phyloP scores from a whole-genome alignment of 2,888 invertebrate genomes.

The Limnephilus lunatus region DNA sequence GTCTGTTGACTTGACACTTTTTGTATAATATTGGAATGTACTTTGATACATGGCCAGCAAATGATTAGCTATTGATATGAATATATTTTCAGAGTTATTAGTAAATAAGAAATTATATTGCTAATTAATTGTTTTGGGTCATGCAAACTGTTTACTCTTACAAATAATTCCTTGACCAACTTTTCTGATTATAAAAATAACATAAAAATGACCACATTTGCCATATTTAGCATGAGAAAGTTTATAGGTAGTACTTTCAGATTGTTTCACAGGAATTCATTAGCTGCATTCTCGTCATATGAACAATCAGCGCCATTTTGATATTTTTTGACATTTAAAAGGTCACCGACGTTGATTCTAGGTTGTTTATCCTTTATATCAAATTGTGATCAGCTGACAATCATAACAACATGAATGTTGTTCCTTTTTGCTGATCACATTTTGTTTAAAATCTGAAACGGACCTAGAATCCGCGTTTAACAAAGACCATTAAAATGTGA shows the following conservation, averaged over 20 bases:
- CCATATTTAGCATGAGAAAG: background rate
- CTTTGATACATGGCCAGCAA: background rate
- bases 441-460: too few relatives aligned
- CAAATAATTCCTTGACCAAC: background rate
- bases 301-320: too few relatives aligned
- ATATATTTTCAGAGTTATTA: background rate
- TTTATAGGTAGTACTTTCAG: background rate
- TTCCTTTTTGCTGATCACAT: too few relatives aligned
- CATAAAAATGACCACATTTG: background rate
- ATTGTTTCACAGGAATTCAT: too few relatives aligned
- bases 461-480: too few relatives aligned
- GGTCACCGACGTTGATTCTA: too few relatives aligned
- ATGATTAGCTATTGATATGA: background rate
- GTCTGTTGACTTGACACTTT: background rate
- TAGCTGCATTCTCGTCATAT: too few relatives aligned
- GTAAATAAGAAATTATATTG: background rate
- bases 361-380: too few relatives aligned
- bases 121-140: background rate
- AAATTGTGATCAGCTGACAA: too few relatives aligned
- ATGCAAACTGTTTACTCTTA: background rate
- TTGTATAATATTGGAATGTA: background rate
- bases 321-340: too few relatives aligned
- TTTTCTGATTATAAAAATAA: background rate
- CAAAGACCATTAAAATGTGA: too few relatives aligned
- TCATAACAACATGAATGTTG: too few relatives aligned